Evolutionary conservation across 2,113 vertebrate species (phyloP), one percentile per base, ranked within the genome.

Genomic region (Phylloscopus whistleri): DNA sequence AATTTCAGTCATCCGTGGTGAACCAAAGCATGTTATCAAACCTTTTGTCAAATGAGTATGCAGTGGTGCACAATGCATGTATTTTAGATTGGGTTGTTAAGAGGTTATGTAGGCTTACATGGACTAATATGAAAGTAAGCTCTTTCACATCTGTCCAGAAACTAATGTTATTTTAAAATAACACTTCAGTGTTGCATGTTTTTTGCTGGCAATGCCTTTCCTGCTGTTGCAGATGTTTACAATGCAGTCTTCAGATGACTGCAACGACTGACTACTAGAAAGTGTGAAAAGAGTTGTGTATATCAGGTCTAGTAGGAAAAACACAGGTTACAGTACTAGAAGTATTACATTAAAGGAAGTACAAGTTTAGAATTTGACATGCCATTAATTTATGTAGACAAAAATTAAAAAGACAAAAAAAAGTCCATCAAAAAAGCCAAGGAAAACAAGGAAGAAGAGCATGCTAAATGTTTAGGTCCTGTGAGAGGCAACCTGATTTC

Each of bases 121-220:
- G 59, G 70, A 95, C 70, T 88, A 95, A 93, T 80, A 91, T 67
- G 55, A 90, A 95, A 86, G 72, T 88, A 95, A 93, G 82, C 82
- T 88, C 84, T 93, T 90, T 63, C 85, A 74, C 92, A 96, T 96
- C 87, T 94, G 95, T 90, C 79, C 79, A 90, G 72, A 94, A 93
- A 75, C 35, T 27, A 63, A 84, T 51, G 83, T 84, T 78, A 78
- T 80, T 93, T 95, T 88, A 72, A 96, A 93, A 73, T 74, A 81
- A 73, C 27, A 49, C 41, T 92, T 87, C 5, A 24, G n/a, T 75
- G 53, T 91, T 94, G 17, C 41, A 49, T 41, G 31, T 3, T 46
- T 90, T 89, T 68, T 88, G 16, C 59, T 58, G 67, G 31, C 44
- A 60, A 37, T 82, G n/a, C n/a, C 31, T 79, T 67, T 86, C 16